Conservation (phyloP, 2,797 vertebrate species). For the Allobates femoralis region DNA sequence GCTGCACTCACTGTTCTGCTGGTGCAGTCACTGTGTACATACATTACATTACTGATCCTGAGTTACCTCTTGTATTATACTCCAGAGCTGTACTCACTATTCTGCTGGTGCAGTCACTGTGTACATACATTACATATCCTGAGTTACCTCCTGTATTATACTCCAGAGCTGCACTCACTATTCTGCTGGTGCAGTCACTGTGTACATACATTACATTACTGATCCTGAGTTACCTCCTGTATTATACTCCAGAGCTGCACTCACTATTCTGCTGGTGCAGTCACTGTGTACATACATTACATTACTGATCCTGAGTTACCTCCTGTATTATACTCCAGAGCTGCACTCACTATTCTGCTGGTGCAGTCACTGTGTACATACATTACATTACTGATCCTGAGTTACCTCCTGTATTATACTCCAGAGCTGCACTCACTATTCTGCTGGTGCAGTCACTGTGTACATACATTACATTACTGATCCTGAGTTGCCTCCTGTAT, state of each 20-base stretch:
- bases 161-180: background rate
- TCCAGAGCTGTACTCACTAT: too few species aligned
- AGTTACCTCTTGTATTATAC: background rate
- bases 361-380: background rate
- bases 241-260: background rate
- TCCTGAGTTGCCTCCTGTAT: background rate
- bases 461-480: background rate
- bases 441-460: background rate
- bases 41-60: background rate
- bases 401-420: background rate
- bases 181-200: background rate
- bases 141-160: background rate
- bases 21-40: background rate
- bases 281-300: constrained; percentile 1
- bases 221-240: background rate
- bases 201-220: background rate
- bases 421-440: too few species aligned
- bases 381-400: background rate
- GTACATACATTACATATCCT: background rate
- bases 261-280: too few species aligned
- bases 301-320: background rate
- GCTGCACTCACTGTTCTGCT: background rate
- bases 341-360: background rate
- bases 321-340: background rate
- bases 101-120: background rate